These are phyloP conservation scores for Dendroctonus valens DNA, from an alignment of 1,140 invertebrate species.

Conservation along the genomic window DNA sequence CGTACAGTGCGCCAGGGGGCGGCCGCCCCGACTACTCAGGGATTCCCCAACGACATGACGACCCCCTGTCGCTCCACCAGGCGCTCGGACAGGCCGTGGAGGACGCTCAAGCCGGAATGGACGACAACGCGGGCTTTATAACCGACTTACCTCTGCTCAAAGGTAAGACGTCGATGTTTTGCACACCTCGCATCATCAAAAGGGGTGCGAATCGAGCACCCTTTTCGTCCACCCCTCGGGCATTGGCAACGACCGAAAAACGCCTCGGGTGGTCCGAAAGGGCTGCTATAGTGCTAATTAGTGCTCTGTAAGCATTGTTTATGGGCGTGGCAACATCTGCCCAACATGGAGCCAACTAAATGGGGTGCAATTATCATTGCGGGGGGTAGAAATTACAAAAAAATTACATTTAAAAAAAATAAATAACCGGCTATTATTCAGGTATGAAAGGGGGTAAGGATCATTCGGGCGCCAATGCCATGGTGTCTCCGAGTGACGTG, in stretches of 20 bases:
- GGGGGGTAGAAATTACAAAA: not conserved
- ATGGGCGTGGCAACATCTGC: constrained; percentile 21
- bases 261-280: not conserved
- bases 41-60: constrained; percentile 53
- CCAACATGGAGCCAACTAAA: not conserved
- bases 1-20: constrained; percentile 54
- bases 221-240: constrained; percentile 3
- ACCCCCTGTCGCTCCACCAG: constrained; percentile 64
- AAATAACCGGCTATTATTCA: constrained; percentile 47
- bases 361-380: not conserved
- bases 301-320: constrained; percentile 6
- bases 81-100: constrained; percentile 70
- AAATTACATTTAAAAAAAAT: too few relatives aligned
- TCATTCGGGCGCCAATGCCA: constrained; percentile 58
- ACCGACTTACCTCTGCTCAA: constrained; percentile 83
- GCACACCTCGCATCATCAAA: constrained; percentile 38
- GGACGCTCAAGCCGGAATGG: constrained; percentile 73
- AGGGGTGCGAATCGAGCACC: not conserved
- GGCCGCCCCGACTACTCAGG: constrained; percentile 48
- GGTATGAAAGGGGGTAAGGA: constrained; percentile 70
- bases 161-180: constrained; percentile 64
- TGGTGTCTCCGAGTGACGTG: constrained; percentile 79
- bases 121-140: constrained; percentile 82
- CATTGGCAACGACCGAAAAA: not conserved
- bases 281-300: constrained; percentile 14